These are phyloP conservation scores for Drosophila triauraria DNA, from an alignment of 1,140 invertebrate genomes.

Conservation along the genomic window DNA sequence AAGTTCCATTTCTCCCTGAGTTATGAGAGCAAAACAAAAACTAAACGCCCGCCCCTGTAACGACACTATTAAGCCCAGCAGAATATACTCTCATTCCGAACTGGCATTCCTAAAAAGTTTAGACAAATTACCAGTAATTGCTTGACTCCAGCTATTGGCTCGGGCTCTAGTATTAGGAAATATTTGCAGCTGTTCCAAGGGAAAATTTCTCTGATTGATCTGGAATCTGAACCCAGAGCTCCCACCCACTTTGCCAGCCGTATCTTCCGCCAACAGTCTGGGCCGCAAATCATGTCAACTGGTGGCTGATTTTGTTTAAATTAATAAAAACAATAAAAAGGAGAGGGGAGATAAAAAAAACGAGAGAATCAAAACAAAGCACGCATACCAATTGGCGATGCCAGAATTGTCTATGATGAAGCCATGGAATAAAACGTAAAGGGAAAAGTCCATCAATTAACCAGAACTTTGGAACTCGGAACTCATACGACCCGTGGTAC, in stretches of 20 bases:
- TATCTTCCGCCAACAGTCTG: conserved; percentile 28
- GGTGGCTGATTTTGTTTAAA: conserved; percentile 38
- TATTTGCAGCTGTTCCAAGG: conserved; percentile 15
- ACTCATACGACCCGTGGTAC: conserved; percentile 16
- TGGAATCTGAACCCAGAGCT: conserved; percentile 1
- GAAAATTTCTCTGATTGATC: conserved; percentile 23
- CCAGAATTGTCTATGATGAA: conserved; percentile 9
- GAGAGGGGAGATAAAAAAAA: conserved; percentile 21
- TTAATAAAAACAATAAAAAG: conserved; percentile 49
- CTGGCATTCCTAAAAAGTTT: neutral
- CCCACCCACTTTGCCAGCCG: conserved; percentile 18
- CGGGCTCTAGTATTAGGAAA: conserved; percentile 2
- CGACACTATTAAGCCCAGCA: neutral
- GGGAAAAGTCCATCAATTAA: conserved; percentile 29
- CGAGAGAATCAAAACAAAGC: conserved; percentile 30
- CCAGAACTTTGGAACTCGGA: conserved; percentile 5
- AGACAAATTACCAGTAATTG: conserved; percentile 2
- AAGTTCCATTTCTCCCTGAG: neutral
- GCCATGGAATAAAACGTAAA: conserved; percentile 13
- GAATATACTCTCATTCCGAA: neutral
- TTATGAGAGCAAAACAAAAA: neutral
- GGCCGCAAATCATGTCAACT: conserved; percentile 39
- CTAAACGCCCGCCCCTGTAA: neutral
- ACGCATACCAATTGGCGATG: conserved; percentile 59
- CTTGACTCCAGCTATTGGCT: conserved; percentile 1